Conservation (phyloP, 2,797 vertebrate species). For the Typhlichthys subterraneus region DNA sequence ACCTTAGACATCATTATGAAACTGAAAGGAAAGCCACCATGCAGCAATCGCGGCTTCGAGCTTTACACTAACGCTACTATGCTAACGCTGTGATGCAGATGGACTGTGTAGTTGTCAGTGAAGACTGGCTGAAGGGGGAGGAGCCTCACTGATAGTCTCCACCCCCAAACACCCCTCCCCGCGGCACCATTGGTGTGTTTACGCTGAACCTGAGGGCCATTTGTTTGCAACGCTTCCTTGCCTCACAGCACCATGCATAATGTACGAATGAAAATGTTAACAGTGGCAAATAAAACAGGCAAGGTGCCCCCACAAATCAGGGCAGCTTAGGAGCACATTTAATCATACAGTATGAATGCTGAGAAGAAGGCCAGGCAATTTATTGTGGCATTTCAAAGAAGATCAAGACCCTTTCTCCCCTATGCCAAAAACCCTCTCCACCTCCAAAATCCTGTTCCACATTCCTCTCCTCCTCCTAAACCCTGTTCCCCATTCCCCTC, state of each 20-base stretch:
- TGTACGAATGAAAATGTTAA: slow-evolving; percentile 87
- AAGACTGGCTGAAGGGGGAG: slow-evolving; percentile 44
- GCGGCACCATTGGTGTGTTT: slow-evolving; percentile 68
- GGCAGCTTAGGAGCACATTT: slow-evolving; percentile 84
- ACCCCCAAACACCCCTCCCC: slow-evolving; percentile 41
- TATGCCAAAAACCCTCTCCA: slow-evolving; percentile 27
- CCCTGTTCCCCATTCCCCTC: slow-evolving; percentile 42
- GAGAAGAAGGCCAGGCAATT: slow-evolving; percentile 77
- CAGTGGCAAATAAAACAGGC: slow-evolving; percentile 86
- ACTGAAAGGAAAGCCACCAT: no score
- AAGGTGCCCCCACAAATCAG: slow-evolving; percentile 88
- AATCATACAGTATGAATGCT: slow-evolving; percentile 75
- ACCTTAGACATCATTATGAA: no score
- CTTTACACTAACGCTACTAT: slow-evolving; percentile 12
- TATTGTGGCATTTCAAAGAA: slow-evolving; percentile 86
- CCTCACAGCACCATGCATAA: slow-evolving; percentile 82
- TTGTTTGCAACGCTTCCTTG: slow-evolving; percentile 83
- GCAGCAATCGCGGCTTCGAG: neutral
- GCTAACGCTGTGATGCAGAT: slow-evolving; percentile 37
- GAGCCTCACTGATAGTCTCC: slow-evolving; percentile 63
- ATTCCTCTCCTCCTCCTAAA: slow-evolving; percentile 30
- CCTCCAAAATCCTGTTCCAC: neutral
- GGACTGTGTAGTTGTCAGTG: slow-evolving; percentile 48
- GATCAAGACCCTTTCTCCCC: slow-evolving; percentile 80
- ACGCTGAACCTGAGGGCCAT: slow-evolving; percentile 79